Conservation (phyloP, 2,113 vertebrate species). For the Numenius arquata region DNA sequence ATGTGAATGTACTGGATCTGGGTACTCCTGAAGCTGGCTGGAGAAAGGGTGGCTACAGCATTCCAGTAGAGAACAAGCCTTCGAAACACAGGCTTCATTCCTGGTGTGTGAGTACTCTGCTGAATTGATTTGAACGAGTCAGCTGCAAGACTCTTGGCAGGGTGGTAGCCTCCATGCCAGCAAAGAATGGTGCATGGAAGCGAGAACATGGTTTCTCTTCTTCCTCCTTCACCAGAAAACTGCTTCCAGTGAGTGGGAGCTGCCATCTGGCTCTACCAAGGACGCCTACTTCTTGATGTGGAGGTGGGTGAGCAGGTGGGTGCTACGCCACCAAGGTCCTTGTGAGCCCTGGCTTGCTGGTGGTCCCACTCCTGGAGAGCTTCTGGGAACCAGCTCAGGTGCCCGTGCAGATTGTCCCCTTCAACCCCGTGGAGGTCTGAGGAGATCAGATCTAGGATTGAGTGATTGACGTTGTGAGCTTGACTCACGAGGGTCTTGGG, state of each 20-base stretch:
- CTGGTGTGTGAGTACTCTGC: fast-evolving
- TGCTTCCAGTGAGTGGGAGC: neutral
- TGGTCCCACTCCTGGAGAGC: neutral
- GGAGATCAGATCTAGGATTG: neutral
- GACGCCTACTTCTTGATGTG: neutral
- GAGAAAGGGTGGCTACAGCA: neutral
- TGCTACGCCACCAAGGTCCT: neutral
- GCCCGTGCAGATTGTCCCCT: neutral
- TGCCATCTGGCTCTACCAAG: neutral
- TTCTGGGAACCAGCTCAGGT: neutral
- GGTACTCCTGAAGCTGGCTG: neutral
- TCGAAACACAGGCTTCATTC: neutral
- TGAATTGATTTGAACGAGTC: neutral
- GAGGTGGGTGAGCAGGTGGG: neutral
- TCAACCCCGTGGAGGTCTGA: fast-evolving
- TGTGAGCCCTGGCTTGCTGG: neutral
- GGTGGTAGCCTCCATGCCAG: neutral
- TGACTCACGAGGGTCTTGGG: neutral
- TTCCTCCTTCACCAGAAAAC: neutral
- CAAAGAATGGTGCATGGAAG: neutral
- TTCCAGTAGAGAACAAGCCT: neutral
- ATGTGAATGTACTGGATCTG: neutral
- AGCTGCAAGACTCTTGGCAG: neutral
- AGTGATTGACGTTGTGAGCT: neutral
- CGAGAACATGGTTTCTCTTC: neutral